phyloP scores from a whole-genome alignment of 2,888 invertebrate genomes.

The Chaetoderma sp. region DNA sequence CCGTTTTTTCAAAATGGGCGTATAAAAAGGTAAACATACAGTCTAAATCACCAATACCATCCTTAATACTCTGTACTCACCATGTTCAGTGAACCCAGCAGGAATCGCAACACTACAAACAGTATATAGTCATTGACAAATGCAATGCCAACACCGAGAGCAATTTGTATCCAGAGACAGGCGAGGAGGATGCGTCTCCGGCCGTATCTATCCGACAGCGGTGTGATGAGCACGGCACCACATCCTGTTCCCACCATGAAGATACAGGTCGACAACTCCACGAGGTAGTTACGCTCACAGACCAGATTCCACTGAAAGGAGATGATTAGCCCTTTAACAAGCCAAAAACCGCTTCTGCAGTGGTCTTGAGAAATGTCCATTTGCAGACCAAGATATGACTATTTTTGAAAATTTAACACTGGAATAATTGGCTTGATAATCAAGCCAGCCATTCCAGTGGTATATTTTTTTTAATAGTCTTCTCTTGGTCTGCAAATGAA shows the following conservation, averaged over 20 bases:
- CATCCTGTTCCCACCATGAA: slow-evolving; percentile 55
- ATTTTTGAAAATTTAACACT: too few species aligned
- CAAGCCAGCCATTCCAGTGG: too few species aligned
- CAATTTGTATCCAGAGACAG: slow-evolving; percentile 46
- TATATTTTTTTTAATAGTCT: too few species aligned
- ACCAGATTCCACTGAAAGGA: slow-evolving; percentile 58
- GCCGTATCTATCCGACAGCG: slow-evolving; percentile 54
- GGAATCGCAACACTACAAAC: slow-evolving; percentile 50
- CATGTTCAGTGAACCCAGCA: slow-evolving; percentile 56
- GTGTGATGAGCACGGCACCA: slow-evolving; percentile 50
- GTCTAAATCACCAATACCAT: too few species aligned
- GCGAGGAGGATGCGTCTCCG: slow-evolving; percentile 46
- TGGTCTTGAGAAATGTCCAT: too few species aligned
- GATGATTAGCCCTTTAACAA: not conserved
- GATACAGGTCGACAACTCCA: slow-evolving; percentile 54
- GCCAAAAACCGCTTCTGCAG: too few species aligned
- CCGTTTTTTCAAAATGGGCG: too few species aligned
- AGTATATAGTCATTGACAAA: slow-evolving; percentile 42
- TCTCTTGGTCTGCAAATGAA: too few species aligned
- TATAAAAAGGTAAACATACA: too few species aligned
- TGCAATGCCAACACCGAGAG: slow-evolving; percentile 45
- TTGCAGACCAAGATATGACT: too few species aligned
- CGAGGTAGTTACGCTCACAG: slow-evolving; percentile 49
- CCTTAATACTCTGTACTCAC: too few species aligned
- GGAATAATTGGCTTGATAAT: too few species aligned